A percentile compares a stretch with the other conserved stretches of the same genome.
These are phyloP conservation scores for Hirundo rustica DNA, from an alignment of 2,797 vertebrate species.

Conservation along the genomic window DNA sequence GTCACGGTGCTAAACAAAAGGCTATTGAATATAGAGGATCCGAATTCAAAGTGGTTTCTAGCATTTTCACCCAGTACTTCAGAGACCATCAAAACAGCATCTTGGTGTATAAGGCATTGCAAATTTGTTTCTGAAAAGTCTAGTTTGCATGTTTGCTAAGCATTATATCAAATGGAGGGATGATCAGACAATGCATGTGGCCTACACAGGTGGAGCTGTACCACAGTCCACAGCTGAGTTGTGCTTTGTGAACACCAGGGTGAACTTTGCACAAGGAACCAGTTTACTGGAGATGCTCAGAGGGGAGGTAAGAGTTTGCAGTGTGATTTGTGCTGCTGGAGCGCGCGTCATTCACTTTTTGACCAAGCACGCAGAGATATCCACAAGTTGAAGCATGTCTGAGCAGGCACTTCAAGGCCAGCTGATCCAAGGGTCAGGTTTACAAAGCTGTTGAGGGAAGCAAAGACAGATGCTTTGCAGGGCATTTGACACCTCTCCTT, in stretches of 20 bases:
- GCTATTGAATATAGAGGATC: background rate
- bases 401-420: background rate
- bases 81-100: background rate
- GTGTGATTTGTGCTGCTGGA: background rate
- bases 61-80: background rate
- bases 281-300: background rate
- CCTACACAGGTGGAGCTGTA: background rate
- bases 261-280: background rate
- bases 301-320: background rate
- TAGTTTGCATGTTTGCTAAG: background rate
- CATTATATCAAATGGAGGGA: background rate
- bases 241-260: background rate
- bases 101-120: background rate
- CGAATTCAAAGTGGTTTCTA: background rate
- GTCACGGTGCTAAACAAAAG: background rate
- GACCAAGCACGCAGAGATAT: accelerated
- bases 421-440: background rate
- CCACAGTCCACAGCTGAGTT: background rate
- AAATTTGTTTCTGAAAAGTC: background rate
- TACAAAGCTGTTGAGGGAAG: background rate
- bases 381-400: background rate
- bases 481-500: background rate
- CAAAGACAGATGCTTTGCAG: background rate
- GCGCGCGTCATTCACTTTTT: accelerated
- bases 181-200: accelerated